Percentiles rank a stretch among this genome's conserved stretches.
Evolutionary conservation across 2,888 invertebrate genomes (phyloP).

Genomic region (Ectemnius lituratus): DNA sequence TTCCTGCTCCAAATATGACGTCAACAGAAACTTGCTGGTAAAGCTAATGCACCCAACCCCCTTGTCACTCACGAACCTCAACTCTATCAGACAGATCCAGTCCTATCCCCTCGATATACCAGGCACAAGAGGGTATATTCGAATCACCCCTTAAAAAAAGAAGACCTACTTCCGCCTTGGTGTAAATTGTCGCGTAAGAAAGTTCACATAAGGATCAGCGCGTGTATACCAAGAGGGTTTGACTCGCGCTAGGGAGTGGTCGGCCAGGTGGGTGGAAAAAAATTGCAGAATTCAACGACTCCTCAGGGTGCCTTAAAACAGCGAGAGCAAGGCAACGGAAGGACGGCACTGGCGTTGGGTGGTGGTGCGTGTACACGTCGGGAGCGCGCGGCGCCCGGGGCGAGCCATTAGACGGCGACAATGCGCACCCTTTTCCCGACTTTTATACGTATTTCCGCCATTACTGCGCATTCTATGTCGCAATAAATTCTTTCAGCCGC

Average conservation of each 20-base stretch:
- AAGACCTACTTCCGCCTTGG: not conserved
- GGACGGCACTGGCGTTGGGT: conserved; percentile 40
- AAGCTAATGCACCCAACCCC: not conserved
- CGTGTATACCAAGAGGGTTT: too few species aligned
- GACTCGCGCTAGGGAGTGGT: not conserved
- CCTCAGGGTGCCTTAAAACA: conserved; percentile 24
- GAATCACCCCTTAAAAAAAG: not conserved
- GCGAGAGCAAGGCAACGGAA: conserved; percentile 22
- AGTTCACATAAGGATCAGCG: not conserved
- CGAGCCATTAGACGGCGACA: conserved; percentile 73
- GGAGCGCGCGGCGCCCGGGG: conserved; percentile 65
- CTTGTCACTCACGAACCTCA: not conserved
- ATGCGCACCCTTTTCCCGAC: conserved; percentile 73
- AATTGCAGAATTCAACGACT: conserved; percentile 23
- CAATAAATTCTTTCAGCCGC: conserved; percentile 73
- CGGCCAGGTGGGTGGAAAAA: not conserved
- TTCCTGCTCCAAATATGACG: not conserved
- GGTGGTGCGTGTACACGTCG: conserved; percentile 58
- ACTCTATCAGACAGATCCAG: not conserved
- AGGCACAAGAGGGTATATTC: not conserved
- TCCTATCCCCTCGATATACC: not conserved
- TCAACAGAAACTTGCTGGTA: too few species aligned
- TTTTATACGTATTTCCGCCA: conserved; percentile 75
- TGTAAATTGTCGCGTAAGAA: not conserved
- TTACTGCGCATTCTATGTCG: conserved; percentile 73